Evolutionary conservation across 1,140 invertebrate genomes (phyloP).

Genomic region (Hypothenemus hampei): DNA sequence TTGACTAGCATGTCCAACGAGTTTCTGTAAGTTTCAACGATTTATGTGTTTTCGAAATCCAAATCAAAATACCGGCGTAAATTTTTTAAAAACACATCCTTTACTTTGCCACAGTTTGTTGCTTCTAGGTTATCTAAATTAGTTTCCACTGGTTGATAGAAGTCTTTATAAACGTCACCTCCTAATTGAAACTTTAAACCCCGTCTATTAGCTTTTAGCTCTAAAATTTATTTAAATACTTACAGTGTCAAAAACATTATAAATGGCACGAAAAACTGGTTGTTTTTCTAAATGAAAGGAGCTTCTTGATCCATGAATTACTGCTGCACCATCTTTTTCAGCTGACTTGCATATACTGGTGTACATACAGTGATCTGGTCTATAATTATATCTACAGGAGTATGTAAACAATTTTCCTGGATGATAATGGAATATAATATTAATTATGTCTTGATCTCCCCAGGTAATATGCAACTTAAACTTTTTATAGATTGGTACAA

Average conservation of each 20-base stretch:
- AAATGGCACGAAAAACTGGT: slow-evolving; percentile 77
- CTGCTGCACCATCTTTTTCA: slow-evolving; percentile 67
- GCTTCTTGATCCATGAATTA: slow-evolving; percentile 85
- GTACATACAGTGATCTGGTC: slow-evolving; percentile 94
- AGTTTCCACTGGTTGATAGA: slow-evolving; percentile 47
- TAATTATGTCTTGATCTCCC: slow-evolving; percentile 98
- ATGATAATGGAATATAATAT: slow-evolving; percentile 91
- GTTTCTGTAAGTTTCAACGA: too few relatives aligned
- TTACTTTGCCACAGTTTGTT: slow-evolving; percentile 51
- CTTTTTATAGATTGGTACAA: slow-evolving; percentile 78
- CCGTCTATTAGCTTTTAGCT: not conserved
- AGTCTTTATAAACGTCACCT: slow-evolving; percentile 46
- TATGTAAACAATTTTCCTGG: slow-evolving; percentile 78
- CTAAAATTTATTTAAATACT: slow-evolving; percentile 8
- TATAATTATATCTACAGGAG: slow-evolving; percentile 85
- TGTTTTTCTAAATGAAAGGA: slow-evolving; percentile 82
- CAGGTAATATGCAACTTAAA: slow-evolving; percentile 86
- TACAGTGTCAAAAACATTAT: slow-evolving; percentile 63
- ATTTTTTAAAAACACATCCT: slow-evolving; percentile 48
- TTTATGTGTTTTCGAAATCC: slow-evolving; percentile 26
- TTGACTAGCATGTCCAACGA: too few relatives aligned
- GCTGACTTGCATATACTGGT: slow-evolving; percentile 76
- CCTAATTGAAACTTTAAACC: slow-evolving; percentile 50
- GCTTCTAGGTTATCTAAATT: slow-evolving; percentile 43
- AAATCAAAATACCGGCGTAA: slow-evolving; percentile 42